Conservation (phyloP, 2,888 invertebrate genomes). For the Plebejus melissa region DNA sequence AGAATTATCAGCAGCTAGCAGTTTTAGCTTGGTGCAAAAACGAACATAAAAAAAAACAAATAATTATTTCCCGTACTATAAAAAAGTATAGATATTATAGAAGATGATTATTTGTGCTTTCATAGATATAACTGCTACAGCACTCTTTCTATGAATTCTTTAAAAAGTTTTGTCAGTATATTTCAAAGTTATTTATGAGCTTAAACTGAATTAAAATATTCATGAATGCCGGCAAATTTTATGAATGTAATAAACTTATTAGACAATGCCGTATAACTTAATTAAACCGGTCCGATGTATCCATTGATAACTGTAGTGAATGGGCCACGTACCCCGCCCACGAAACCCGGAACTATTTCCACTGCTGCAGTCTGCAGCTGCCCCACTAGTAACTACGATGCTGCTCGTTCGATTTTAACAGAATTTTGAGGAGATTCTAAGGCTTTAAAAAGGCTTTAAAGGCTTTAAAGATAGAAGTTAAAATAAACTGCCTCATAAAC, state of each 20-base stretch:
- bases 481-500: neutral
- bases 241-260: slow-evolving; percentile 11
- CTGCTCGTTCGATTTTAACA: neutral
- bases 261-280: slow-evolving; percentile 4
- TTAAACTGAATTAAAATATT: neutral
- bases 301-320: slow-evolving; percentile 43
- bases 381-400: slow-evolving; percentile 33
- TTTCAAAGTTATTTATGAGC: too few relatives aligned
- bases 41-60: too few relatives aligned
- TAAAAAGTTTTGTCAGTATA: too few relatives aligned
- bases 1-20: too few relatives aligned
- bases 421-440: neutral
- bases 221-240: neutral
- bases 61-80: too few relatives aligned
- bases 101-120: too few relatives aligned
- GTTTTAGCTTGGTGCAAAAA: too few relatives aligned
- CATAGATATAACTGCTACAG: neutral
- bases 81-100: too few relatives aligned
- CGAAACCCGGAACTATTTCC: slow-evolving; percentile 53
- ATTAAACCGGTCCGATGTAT: slow-evolving; percentile 3
- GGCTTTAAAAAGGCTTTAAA: neutral
- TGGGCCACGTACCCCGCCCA: slow-evolving; percentile 42
- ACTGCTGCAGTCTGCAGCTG: slow-evolving; percentile 23
- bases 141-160: neutral
- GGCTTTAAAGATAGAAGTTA: neutral